phyloP scores from a whole-genome alignment of 1,140 invertebrate genomes.

The Ephestia elutella region DNA sequence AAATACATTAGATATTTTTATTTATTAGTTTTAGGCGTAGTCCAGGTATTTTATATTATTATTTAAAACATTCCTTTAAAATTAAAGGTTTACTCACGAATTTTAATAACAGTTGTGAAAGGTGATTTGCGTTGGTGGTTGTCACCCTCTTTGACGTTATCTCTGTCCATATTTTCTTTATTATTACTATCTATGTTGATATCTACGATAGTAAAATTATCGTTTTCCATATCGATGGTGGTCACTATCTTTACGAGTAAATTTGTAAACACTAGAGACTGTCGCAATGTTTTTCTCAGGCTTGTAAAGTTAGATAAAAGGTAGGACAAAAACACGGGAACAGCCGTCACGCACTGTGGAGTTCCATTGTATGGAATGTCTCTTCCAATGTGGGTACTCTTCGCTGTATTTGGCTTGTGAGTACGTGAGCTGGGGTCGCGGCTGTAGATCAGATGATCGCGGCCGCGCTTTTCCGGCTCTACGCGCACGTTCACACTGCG shows the following conservation, averaged over 20 bases:
- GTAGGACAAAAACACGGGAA: conserved; percentile 29
- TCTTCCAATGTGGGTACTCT: conserved; percentile 1
- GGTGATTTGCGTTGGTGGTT: conserved; percentile 34
- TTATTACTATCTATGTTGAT: conserved; percentile 57
- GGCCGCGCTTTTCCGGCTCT: conserved; percentile 30
- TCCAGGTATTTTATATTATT: too few relatives aligned
- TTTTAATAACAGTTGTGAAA: conserved; percentile 52
- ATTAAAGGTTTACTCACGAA: conserved; percentile 63
- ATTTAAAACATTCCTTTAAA: too few relatives aligned
- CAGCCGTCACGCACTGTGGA: conserved; percentile 12
- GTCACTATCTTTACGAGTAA: background rate
- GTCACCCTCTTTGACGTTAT: conserved; percentile 27
- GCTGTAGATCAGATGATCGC: conserved; percentile 12
- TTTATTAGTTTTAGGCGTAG: too few relatives aligned
- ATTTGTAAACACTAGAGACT: too few relatives aligned
- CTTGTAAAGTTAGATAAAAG: background rate
- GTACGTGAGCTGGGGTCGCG: conserved; percentile 7
- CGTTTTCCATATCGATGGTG: conserved; percentile 43
- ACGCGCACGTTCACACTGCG: conserved; percentile 38
- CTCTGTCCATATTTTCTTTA: conserved; percentile 28
- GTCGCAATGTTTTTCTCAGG: too few relatives aligned
- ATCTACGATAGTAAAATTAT: conserved; percentile 55
- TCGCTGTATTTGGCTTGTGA: conserved; percentile 8
- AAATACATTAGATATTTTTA: too few relatives aligned
- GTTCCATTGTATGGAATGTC: conserved; percentile 14